phyloP scores from a whole-genome alignment of 2,888 invertebrate species.

The Autographa gamma region DNA sequence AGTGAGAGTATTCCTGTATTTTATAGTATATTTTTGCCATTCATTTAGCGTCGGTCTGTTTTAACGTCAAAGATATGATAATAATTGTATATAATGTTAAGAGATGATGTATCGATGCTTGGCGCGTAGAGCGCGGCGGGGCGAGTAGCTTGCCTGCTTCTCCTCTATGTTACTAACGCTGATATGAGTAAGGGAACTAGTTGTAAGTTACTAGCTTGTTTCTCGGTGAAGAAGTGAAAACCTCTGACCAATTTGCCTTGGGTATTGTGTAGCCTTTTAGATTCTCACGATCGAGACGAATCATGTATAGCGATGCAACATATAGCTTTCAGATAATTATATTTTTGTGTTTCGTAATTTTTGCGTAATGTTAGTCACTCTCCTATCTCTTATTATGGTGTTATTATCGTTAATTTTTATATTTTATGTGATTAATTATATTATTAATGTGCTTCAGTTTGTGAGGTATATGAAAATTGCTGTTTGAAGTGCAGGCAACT shows the following conservation, averaged over 20 bases:
- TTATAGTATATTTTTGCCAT: constrained; percentile 82
- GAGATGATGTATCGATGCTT: constrained; percentile 78
- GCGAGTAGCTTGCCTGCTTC: constrained; percentile 82
- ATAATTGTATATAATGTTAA: constrained; percentile 85
- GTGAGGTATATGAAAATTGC: constrained; percentile 84
- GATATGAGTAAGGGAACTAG: constrained; percentile 78
- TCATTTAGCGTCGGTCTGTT: constrained; percentile 77
- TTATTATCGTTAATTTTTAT: constrained; percentile 82
- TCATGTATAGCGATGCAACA: constrained; percentile 86
- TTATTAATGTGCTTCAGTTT: constrained; percentile 86
- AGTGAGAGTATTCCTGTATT: constrained; percentile 73
- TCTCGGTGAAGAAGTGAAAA: constrained; percentile 83
- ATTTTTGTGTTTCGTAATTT: constrained; percentile 75
- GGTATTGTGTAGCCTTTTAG: constrained; percentile 88
- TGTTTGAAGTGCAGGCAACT: constrained; percentile 88
- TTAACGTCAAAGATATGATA: constrained; percentile 75
- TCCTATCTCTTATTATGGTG: constrained; percentile 80
- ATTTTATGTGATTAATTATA: constrained; percentile 77
- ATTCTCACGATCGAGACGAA: constrained; percentile 83
- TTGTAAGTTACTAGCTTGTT: constrained; percentile 85
- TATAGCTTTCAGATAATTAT: constrained; percentile 81
- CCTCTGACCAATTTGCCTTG: constrained; percentile 89
- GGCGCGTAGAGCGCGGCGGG: constrained; percentile 67
- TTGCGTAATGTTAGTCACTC: constrained; percentile 88
- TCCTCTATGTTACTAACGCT: constrained; percentile 76